A percentile compares a stretch with the other conserved stretches of the same genome.
Evolutionary conservation across 2,888 invertebrate species (phyloP).

Genomic region (Volucella inanis): DNA sequence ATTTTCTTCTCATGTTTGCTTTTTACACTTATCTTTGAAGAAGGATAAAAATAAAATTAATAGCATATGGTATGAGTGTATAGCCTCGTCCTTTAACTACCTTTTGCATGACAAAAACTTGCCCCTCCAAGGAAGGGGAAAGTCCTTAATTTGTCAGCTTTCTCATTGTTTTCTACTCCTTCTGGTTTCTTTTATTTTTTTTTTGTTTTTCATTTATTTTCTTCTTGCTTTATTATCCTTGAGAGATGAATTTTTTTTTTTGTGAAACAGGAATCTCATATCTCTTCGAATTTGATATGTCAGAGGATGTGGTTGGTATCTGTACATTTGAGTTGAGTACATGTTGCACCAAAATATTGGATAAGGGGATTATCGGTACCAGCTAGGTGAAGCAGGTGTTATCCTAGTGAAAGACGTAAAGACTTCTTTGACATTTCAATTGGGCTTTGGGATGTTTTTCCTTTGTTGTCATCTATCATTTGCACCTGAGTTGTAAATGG

Average conservation of each 20-base stretch:
- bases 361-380: not conserved
- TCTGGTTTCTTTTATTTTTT: constrained; percentile 7
- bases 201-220: not conserved
- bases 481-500: constrained; percentile 21
- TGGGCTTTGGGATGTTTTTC: constrained; percentile 3
- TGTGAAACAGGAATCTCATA: not conserved
- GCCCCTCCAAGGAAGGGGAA: not conserved
- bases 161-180: constrained; percentile 8
- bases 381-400: not conserved
- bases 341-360: too few species aligned
- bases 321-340: too few species aligned
- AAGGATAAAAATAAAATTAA: constrained; percentile 28
- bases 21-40: constrained; percentile 22
- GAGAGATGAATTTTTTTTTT: not conserved
- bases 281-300: not conserved
- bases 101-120: not conserved
- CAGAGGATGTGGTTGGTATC: not conserved
- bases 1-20: not conserved
- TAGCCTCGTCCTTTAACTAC: not conserved
- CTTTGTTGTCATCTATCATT: not conserved
- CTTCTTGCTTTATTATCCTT: constrained; percentile 9
- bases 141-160: constrained; percentile 40
- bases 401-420: not conserved
- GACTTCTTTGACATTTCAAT: constrained; percentile 15
- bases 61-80: constrained; percentile 6